Conservation (phyloP, 2,113 vertebrate genomes). For the Tyrannus savana region DNA sequence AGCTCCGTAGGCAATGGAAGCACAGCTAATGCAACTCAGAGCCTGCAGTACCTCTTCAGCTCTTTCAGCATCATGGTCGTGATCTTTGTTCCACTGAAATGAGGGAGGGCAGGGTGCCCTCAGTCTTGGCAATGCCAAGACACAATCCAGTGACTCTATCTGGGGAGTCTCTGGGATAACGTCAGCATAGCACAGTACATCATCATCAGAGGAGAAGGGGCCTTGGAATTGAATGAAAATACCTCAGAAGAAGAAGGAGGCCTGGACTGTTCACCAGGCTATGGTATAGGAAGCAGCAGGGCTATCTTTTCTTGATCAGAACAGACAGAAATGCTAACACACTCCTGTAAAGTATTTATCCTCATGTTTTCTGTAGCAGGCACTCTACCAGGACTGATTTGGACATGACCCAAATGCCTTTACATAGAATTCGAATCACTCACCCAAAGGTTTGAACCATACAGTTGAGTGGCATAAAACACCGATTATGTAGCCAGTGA, state of each 20-base stretch:
- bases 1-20: neutral
- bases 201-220: neutral
- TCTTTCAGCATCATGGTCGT: neutral
- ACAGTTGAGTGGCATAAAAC: neutral
- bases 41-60: accelerated
- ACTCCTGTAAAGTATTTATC: neutral
- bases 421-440: neutral
- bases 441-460: neutral
- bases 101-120: neutral
- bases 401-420: neutral
- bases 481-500: neutral
- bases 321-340: neutral
- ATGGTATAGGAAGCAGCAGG: neutral
- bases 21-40: neutral
- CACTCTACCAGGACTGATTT: neutral
- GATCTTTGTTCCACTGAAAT: neutral
- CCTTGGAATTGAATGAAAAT: neutral
- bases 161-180: neutral
- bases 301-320: neutral
- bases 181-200: neutral
- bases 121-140: neutral
- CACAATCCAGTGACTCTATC: neutral
- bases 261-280: neutral
- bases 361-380: neutral
- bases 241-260: neutral